These are phyloP conservation scores for Piaya cayana DNA, from an alignment of 2,113 vertebrate species.

Conservation along the genomic window DNA sequence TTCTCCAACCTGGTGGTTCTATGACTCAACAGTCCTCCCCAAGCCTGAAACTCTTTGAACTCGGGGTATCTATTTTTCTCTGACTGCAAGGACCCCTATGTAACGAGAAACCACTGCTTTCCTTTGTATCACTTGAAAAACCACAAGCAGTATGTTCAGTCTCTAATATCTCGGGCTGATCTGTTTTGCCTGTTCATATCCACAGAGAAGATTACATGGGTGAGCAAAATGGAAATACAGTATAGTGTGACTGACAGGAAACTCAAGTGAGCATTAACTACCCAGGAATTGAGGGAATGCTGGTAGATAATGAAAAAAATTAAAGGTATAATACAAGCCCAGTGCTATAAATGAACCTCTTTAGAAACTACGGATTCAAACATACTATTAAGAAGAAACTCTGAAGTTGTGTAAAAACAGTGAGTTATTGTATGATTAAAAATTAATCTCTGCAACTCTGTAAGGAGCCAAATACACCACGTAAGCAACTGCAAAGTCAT, in stretches of 20 bases:
- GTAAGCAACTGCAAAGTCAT: background rate
- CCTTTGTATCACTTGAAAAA: background rate
- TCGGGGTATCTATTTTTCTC: too few relatives aligned
- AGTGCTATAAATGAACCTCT: background rate
- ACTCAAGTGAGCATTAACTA: conserved; percentile 1
- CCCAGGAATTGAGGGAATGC: background rate
- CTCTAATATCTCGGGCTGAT: background rate
- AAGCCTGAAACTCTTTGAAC: background rate
- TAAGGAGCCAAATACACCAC: background rate
- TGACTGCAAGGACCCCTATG: background rate
- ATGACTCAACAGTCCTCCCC: background rate
- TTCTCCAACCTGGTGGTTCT: too few relatives aligned
- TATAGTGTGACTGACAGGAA: background rate
- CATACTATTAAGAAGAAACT: background rate
- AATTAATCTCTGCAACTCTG: background rate
- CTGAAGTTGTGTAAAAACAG: background rate
- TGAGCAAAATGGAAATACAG: background rate
- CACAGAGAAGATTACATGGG: background rate
- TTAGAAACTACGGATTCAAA: background rate
- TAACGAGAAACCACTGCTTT: background rate
- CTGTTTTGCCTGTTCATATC: background rate
- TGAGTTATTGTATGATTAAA: background rate
- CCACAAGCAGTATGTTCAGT: fast-evolving
- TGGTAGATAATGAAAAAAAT: conserved; percentile 39
- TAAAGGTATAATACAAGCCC: conserved; percentile 22